These are phyloP conservation scores for Mormyrus iriodes DNA, from an alignment of 2,113 vertebrate genomes.

Conservation along the genomic window DNA sequence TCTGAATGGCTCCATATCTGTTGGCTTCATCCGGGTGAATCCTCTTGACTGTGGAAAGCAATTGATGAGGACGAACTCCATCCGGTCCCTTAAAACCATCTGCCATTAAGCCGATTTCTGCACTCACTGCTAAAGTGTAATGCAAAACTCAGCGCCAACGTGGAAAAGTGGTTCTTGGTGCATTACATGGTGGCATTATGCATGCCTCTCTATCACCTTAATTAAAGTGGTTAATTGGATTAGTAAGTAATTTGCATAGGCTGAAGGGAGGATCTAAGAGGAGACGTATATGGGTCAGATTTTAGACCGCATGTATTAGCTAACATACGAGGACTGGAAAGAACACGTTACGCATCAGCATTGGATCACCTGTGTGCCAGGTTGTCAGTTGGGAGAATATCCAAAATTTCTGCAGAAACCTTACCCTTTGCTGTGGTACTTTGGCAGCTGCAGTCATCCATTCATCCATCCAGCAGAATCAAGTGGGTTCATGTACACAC, in stretches of 20 bases:
- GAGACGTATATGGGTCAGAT: constrained; percentile 51
- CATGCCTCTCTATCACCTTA: constrained; percentile 17
- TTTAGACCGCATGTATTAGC: constrained; percentile 40
- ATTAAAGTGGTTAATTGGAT: constrained; percentile 52
- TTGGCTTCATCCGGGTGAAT: not conserved
- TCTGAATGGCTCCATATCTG: not conserved
- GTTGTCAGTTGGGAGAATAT: not conserved
- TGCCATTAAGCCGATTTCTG: not conserved
- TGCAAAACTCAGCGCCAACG: not conserved
- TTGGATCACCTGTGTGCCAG: not conserved
- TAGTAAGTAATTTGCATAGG: constrained; percentile 46
- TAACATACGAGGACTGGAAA: constrained; percentile 1
- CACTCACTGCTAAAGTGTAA: not conserved
- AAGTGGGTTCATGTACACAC: not conserved
- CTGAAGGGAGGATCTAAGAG: constrained; percentile 27
- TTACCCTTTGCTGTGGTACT: not conserved
- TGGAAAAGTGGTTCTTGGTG: not conserved
- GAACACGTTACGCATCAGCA: not conserved
- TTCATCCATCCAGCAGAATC: not conserved
- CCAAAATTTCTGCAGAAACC: not conserved
- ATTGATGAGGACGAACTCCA: not conserved
- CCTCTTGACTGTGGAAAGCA: not conserved
- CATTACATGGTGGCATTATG: not conserved
- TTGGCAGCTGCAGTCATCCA: not conserved
- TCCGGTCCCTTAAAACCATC: not conserved